Conservation (phyloP, 2,797 vertebrate species). For the Xiphophorus birchmanni region DNA sequence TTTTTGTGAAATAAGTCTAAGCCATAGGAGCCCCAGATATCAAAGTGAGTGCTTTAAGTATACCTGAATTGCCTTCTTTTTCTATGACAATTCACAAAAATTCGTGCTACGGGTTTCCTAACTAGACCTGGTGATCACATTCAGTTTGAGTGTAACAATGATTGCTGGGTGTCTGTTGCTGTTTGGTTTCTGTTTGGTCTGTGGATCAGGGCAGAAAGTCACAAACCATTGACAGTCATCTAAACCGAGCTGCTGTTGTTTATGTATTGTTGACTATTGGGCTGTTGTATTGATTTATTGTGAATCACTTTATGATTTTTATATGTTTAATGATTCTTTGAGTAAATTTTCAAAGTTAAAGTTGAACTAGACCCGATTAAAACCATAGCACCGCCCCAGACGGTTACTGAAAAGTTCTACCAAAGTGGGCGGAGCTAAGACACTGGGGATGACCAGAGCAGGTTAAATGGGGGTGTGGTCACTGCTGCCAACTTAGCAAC, state of each 20-base stretch:
- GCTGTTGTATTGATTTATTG: neutral
- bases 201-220: neutral
- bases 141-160: neutral
- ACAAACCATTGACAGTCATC: neutral
- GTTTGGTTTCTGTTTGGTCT: neutral
- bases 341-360: neutral
- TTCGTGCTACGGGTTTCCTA: neutral
- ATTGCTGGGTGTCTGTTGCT: neutral
- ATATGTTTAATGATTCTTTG: neutral
- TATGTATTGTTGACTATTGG: neutral
- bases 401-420: too few relatives aligned
- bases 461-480: neutral
- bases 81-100: neutral
- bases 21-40: neutral
- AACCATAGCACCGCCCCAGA: neutral
- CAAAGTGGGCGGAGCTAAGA: too few relatives aligned
- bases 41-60: neutral
- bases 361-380: neutral
- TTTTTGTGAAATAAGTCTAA: neutral
- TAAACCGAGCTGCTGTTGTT: neutral
- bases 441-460: too few relatives aligned
- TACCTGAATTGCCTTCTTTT: neutral
- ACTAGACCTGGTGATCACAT: neutral
- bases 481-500: too few relatives aligned
- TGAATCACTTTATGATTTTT: neutral